Evolutionary conservation across 2,888 invertebrate species (phyloP), one percentile per base, ranked within the genome.

Genomic region (Lasioglossum pauxillum): DNA sequence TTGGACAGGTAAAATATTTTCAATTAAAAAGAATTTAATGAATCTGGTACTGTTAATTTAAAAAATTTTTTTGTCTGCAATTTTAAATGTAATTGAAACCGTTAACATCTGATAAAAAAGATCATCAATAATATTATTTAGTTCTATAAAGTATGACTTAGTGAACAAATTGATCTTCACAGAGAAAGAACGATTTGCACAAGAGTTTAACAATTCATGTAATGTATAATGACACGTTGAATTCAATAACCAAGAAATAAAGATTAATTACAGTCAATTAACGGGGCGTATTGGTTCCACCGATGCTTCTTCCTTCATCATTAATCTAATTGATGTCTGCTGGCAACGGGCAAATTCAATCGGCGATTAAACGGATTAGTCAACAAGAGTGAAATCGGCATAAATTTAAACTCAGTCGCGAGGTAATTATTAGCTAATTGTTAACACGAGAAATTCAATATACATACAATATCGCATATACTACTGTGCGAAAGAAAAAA

Each of bases 331-430:
- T 23, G 53, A 23, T 53, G 53, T 53, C 53, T 53, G 53, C 23
- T 8, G 23, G 23, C 23, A 41, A 12, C 60, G 19, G 19, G 10
- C 19, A 35, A 60, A 60, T 23, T 53, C n/a, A 23, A n/a, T 16
- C 49, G 49, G 38, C 49, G 27, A 49, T 78, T 71, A 71, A 78
- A 53, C 53, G 27, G 49, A 78, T 78, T 71, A 71, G 53, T 53
- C 53, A 23, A 10, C 53, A 53, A 23, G 53, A 23, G 53, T 8
- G 53, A 53, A 53, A 53, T 53, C 53, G 23, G 53, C 53, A 53
- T 53, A 23, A 53, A 53, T 53, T 53, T 23, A 53, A 53, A 53
- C 23, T 53, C 10, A 10, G 53, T 53, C 53, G 19, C 23, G 8
- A 53, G 53, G 53, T 53, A 53, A 53, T 53, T 53, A 23, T 53